These are phyloP conservation scores for Oenanthe oenanthe DNA, from an alignment of 2,113 vertebrate species.

Conservation along the genomic window DNA sequence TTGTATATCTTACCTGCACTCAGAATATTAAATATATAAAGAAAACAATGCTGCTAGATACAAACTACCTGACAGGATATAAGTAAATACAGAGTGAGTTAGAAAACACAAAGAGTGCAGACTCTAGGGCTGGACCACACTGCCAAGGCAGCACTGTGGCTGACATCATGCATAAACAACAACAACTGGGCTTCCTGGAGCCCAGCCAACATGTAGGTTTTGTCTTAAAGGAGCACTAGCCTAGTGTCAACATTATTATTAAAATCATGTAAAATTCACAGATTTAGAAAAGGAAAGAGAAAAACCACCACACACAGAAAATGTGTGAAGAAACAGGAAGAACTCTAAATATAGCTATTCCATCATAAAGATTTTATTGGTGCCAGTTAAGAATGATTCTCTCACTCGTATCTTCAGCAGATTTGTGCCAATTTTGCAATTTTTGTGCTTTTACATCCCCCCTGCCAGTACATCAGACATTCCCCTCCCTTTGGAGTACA, in stretches of 20 bases:
- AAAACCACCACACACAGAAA: neutral
- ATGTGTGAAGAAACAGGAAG: neutral
- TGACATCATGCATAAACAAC: neutral
- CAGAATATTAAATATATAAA: neutral
- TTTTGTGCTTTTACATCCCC: neutral
- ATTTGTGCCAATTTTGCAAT: constrained; percentile 25
- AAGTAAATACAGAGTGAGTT: neutral
- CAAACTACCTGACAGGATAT: neutral
- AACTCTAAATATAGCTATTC: neutral
- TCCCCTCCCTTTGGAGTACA: constrained; percentile 1
- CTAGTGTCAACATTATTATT: neutral
- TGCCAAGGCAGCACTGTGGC: neutral
- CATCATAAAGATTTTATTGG: neutral
- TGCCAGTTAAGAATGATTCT: neutral
- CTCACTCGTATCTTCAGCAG: neutral
- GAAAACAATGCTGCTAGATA: neutral
- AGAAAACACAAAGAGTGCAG: neutral
- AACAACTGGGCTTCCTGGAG: neutral
- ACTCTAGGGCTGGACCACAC: neutral
- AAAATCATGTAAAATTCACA: neutral
- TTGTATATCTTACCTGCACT: neutral
- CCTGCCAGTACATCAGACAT: neutral
- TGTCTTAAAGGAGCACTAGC: neutral
- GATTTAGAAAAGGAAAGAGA: neutral
- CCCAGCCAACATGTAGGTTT: neutral